Conservation (phyloP, 2,888 invertebrate genomes). For the Nymphalis c-album region DNA sequence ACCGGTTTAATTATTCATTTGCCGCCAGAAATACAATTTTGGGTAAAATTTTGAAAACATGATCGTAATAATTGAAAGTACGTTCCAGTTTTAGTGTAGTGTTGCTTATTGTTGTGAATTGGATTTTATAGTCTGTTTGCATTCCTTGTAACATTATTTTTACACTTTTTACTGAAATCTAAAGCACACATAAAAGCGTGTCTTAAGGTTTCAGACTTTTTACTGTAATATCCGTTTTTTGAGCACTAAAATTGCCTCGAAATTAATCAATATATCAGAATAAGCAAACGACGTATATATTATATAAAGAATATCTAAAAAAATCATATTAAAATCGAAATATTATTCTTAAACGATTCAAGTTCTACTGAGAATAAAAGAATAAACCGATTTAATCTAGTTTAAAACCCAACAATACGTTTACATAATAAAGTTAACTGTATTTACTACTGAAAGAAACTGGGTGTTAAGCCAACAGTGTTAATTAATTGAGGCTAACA, state of each 20-base stretch:
- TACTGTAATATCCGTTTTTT: no score
- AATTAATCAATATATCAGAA: no score
- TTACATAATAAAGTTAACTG: neutral
- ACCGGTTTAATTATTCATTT: slow-evolving; percentile 29
- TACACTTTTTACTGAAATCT: neutral
- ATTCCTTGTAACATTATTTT: neutral
- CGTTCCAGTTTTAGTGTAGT: slow-evolving; percentile 9
- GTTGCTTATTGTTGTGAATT: neutral
- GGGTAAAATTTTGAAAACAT: slow-evolving; percentile 29
- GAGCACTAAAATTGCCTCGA: no score
- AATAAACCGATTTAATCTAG: no score
- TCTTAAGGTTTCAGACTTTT: no score
- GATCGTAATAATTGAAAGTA: slow-evolving; percentile 17
- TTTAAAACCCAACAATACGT: no score
- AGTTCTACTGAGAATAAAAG: no score
- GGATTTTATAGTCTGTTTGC: slow-evolving; percentile 1
- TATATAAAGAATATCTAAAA: no score
- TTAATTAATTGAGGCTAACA: slow-evolving; percentile 3
- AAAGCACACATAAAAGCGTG: neutral
- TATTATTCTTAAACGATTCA: no score
- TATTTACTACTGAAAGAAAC: neutral
- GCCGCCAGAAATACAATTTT: slow-evolving; percentile 19
- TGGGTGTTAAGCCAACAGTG: neutral
- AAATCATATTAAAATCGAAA: no score
- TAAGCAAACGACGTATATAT: no score